These are phyloP conservation scores for Cinclus cinclus DNA, from an alignment of 2,113 vertebrate genomes.

Conservation along the genomic window DNA sequence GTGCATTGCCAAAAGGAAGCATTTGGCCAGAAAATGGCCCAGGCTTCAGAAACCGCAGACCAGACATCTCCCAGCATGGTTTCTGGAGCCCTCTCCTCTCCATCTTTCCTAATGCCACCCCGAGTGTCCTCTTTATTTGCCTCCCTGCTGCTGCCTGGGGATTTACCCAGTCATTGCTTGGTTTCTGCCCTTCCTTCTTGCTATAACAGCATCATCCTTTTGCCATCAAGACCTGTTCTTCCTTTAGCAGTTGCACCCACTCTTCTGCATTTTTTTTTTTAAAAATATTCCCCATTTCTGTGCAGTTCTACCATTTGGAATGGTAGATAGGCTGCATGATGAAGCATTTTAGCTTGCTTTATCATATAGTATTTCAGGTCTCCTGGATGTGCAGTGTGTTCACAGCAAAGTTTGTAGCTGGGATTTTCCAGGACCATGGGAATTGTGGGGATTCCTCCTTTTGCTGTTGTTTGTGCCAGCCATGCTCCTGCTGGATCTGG, in stretches of 20 bases:
- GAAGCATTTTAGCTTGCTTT: background rate
- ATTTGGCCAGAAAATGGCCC: background rate
- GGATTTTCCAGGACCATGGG: background rate
- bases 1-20: background rate
- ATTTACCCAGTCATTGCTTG: background rate
- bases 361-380: background rate
- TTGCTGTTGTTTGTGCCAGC: background rate
- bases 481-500: fast-evolving
- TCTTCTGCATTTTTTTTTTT: fast-evolving
- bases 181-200: background rate
- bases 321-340: background rate
- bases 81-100: background rate
- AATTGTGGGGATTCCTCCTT: background rate
- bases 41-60: background rate
- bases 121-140: background rate
- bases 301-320: background rate
- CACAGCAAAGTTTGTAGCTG: background rate
- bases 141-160: background rate
- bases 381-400: fast-evolving
- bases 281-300: background rate
- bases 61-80: background rate
- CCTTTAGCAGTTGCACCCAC: background rate
- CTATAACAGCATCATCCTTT: background rate
- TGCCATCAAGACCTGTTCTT: background rate
- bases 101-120: background rate